Percentiles rank a stretch among this genome's conserved stretches.
Conservation (phyloP, 1,140 invertebrate species). For the Drosophila elegans region DNA sequence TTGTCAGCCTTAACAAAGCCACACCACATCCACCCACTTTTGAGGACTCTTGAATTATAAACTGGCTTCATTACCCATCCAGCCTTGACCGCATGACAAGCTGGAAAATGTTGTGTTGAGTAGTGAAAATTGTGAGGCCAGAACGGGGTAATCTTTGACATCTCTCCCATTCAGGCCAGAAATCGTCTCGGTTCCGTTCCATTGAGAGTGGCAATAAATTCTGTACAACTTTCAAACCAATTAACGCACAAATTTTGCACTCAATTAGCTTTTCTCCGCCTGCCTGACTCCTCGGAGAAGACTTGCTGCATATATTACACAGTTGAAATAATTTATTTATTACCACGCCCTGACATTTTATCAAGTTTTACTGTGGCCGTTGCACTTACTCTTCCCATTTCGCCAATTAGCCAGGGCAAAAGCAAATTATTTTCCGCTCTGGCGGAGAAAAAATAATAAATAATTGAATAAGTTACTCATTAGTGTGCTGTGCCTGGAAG, state of each 20-base stretch:
- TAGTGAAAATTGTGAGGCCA: constrained; percentile 1
- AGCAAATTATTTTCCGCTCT: constrained; percentile 62
- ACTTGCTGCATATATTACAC: constrained; percentile 12
- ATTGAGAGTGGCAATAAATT: constrained; percentile 57
- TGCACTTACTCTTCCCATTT: constrained; percentile 38
- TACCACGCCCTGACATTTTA: constrained; percentile 26
- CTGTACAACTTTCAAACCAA: constrained; percentile 66
- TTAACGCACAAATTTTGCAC: constrained; percentile 72
- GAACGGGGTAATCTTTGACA: constrained; percentile 16
- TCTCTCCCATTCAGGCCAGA: constrained; percentile 8
- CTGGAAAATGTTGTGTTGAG: constrained; percentile 62
- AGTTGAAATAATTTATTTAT: constrained; percentile 57
- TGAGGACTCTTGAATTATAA: constrained; percentile 62
- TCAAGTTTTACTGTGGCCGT: constrained; percentile 40
- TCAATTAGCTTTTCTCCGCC: constrained; percentile 57
- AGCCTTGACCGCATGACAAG: constrained; percentile 75
- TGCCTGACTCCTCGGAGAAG: constrained; percentile 12
- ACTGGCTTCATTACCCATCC: constrained; percentile 58
- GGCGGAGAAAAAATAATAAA: constrained; percentile 61
- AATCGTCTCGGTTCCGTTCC: constrained; percentile 20
- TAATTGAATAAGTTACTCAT: constrained; percentile 82
- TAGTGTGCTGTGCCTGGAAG: constrained; percentile 33
- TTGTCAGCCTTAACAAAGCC: constrained; percentile 28
- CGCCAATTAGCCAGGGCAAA: constrained; percentile 65
- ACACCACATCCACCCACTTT: constrained; percentile 12